Evolutionary conservation across 2,113 vertebrate species (phyloP).

Genomic region (Ophthalmotilapia sp.): DNA sequence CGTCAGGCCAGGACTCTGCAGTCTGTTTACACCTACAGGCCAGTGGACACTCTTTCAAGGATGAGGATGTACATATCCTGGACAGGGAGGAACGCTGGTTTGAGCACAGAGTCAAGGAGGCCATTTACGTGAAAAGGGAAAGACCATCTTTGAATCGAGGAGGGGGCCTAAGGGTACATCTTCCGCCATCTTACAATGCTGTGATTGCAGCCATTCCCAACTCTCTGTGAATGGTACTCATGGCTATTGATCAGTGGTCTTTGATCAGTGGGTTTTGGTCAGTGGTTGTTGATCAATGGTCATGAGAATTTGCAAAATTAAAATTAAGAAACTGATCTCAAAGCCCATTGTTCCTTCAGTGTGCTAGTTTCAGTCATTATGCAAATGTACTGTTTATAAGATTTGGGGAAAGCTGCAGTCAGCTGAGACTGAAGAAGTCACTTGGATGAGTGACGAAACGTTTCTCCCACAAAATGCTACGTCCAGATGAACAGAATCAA

Average conservation of each 20-base stretch:
- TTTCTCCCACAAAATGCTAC: not conserved
- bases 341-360: not conserved
- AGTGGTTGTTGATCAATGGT: not conserved
- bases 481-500: not conserved
- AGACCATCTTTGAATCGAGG: not conserved
- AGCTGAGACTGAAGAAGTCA: not conserved
- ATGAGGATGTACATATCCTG: too few relatives aligned
- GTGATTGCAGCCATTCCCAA: not conserved
- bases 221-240: not conserved
- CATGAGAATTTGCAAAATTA: not conserved
- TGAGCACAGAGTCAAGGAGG: fast-evolving
- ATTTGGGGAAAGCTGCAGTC: not conserved
- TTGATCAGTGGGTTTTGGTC: not conserved
- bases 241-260: not conserved
- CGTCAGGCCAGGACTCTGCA: too few relatives aligned
- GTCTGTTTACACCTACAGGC: too few relatives aligned
- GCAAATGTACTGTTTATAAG: not conserved
- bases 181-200: not conserved
- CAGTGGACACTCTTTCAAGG: too few relatives aligned
- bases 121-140: not conserved
- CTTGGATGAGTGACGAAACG: fast-evolving
- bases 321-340: not conserved
- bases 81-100: too few relatives aligned
- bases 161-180: not conserved
- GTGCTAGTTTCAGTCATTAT: not conserved